A percentile compares a stretch with the other conserved stretches of the same genome.
phyloP scores from a whole-genome alignment of 2,888 invertebrate genomes.

The Neria commutata region DNA sequence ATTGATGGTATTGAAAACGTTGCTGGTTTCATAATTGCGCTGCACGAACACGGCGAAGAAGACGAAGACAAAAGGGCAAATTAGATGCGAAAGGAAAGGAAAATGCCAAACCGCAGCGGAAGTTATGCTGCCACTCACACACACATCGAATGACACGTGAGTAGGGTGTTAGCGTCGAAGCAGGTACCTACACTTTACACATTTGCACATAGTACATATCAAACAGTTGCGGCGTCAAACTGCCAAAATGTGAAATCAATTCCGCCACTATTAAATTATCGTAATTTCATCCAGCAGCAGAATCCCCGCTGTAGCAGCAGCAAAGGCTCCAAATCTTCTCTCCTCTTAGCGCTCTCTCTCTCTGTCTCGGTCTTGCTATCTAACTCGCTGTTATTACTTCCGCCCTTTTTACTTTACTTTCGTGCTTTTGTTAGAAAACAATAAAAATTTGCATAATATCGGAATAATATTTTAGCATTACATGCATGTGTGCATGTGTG shows the following conservation, averaged over 20 bases:
- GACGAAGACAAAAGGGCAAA: not conserved
- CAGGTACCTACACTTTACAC: too few relatives aligned
- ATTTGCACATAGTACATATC: too few relatives aligned
- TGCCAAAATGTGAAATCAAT: slow-evolving; percentile 6
- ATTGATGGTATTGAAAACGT: not conserved
- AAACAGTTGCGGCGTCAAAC: too few relatives aligned
- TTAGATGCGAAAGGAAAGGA: not conserved
- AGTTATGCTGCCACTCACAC: too few relatives aligned
- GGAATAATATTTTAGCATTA: slow-evolving; percentile 55
- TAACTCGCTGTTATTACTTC: not conserved
- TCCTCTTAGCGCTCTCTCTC: not conserved
- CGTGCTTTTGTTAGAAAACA: slow-evolving; percentile 42
- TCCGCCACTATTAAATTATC: slow-evolving; percentile 47
- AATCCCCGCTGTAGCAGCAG: slow-evolving; percentile 41
- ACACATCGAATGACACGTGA: too few relatives aligned
- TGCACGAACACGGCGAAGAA: too few relatives aligned
- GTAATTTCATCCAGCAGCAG: slow-evolving; percentile 52
- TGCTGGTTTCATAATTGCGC: not conserved
- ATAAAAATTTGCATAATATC: slow-evolving; percentile 58
- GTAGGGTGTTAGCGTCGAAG: too few relatives aligned
- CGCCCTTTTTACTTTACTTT: slow-evolving; percentile 1
- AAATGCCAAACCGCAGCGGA: not conserved
- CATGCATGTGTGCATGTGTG: not conserved
- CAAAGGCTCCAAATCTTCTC: not conserved
- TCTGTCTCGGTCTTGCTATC: slow-evolving; percentile 2